Percentiles rank a stretch among this genome's conserved stretches.
phyloP scores from a whole-genome alignment of 2,797 vertebrate species.

The Falco peregrinus region DNA sequence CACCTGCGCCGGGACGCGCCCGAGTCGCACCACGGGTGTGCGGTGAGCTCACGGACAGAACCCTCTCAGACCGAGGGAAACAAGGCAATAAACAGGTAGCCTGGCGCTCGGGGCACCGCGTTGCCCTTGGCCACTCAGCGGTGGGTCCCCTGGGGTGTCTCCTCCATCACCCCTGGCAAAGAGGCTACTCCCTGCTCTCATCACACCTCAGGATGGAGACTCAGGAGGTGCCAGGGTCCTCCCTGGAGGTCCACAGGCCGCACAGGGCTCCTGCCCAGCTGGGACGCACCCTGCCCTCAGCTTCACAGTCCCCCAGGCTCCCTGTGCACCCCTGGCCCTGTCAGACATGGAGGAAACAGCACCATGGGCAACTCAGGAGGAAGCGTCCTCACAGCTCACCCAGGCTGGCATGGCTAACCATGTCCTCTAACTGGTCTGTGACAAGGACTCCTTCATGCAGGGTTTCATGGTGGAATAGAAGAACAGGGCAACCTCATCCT shows the following conservation, averaged over 20 bases:
- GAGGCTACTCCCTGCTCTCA: rapidly evolving
- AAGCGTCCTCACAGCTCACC: not conserved
- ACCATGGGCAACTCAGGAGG: not conserved
- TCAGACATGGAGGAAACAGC: rapidly evolving
- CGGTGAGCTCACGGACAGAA: not conserved
- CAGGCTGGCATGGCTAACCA: rapidly evolving
- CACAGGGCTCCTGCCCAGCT: not conserved
- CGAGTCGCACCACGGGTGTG: rapidly evolving
- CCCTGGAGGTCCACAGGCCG: not conserved
- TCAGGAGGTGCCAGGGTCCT: not conserved
- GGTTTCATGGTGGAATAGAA: not conserved
- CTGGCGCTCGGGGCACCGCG: not conserved
- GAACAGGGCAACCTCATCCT: not conserved
- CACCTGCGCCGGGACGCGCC: not conserved
- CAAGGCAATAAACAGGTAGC: not conserved
- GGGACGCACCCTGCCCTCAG: not conserved
- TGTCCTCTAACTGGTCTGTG: not conserved
- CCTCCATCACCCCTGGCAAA: not conserved
- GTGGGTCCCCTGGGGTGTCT: not conserved
- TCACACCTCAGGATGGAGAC: not conserved
- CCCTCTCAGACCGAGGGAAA: not conserved
- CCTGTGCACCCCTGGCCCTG: rapidly evolving
- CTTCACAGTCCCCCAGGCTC: not conserved
- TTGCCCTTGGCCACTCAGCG: not conserved
- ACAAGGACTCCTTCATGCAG: not conserved